Percentiles rank a stretch among this genome's conserved stretches.
Evolutionary conservation across 2,113 vertebrate genomes (phyloP).

Genomic region (Eurypyga helias): DNA sequence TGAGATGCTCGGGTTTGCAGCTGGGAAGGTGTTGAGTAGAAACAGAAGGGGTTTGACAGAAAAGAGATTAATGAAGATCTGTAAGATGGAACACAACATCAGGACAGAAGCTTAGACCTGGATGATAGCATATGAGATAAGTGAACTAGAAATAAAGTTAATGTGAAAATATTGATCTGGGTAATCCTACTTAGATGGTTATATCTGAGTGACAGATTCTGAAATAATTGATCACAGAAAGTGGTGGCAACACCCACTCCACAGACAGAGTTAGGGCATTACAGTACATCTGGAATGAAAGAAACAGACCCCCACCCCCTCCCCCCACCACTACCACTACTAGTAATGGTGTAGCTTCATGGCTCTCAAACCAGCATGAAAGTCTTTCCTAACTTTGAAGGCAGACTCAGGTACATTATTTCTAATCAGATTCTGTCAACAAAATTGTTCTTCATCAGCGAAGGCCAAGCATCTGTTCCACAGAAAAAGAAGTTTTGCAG

Average conservation of each 20-base stretch:
- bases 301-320: fast-evolving
- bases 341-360: neutral
- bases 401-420: neutral
- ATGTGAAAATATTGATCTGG: slow-evolving; percentile 3
- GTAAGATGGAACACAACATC: neutral
- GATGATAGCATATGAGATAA: neutral
- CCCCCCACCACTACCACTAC: no score
- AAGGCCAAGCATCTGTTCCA: neutral
- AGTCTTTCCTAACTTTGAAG: neutral
- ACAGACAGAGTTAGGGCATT: fast-evolving
- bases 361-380: neutral
- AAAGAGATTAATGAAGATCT: neutral
- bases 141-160: slow-evolving; percentile 6
- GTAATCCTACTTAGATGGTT: neutral
- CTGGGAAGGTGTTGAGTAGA: neutral
- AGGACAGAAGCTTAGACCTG: neutral
- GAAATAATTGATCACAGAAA: neutral
- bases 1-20: neutral
- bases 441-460: neutral
- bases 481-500: neutral
- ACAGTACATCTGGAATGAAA: neutral
- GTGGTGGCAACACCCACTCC: neutral
- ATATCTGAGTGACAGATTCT: neutral
- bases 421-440: neutral
- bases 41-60: neutral